A percentile compares a stretch with the other conserved stretches of the same genome.
Evolutionary conservation across 2,797 vertebrate genomes (phyloP).

Genomic region (Agapornis canus): DNA sequence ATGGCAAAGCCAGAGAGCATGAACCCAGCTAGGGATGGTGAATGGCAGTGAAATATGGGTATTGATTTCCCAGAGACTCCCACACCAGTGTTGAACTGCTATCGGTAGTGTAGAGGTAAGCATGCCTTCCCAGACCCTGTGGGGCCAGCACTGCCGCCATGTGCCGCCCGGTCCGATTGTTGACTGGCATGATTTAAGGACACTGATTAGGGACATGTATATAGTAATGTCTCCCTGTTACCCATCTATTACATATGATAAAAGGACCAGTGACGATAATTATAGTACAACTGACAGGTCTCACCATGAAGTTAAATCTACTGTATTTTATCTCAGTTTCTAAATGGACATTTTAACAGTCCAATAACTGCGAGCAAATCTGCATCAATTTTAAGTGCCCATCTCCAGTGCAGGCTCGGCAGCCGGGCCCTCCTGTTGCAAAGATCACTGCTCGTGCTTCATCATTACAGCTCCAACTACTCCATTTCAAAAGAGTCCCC

Average conservation of each 20-base stretch:
- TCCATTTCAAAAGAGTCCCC: conserved; percentile 48
- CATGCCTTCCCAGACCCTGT: accelerated
- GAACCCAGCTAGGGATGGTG: neutral
- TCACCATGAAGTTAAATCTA: conserved; percentile 52
- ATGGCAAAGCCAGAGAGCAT: accelerated
- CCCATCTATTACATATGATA: conserved; percentile 54
- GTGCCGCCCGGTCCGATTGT: neutral
- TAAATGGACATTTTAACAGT: conserved; percentile 47
- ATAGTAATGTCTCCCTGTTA: conserved; percentile 38
- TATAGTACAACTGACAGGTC: conserved; percentile 52
- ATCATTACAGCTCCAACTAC: conserved; percentile 56
- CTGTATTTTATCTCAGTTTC: conserved; percentile 57
- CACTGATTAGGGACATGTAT: conserved; percentile 5
- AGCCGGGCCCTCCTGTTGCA: conserved; percentile 50
- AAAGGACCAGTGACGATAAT: conserved; percentile 56
- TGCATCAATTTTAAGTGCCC: conserved; percentile 56
- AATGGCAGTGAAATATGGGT: neutral
- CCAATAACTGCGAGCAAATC: conserved; percentile 2
- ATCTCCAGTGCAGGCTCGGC: neutral
- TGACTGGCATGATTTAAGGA: conserved; percentile 29
- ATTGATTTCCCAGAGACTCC: neutral
- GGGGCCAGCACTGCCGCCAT: neutral
- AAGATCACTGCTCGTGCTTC: conserved; percentile 33
- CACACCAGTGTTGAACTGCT: accelerated
- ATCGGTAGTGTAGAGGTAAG: neutral